phyloP scores from a whole-genome alignment of 1,140 invertebrate species.

The Drosophila rhopaloa region DNA sequence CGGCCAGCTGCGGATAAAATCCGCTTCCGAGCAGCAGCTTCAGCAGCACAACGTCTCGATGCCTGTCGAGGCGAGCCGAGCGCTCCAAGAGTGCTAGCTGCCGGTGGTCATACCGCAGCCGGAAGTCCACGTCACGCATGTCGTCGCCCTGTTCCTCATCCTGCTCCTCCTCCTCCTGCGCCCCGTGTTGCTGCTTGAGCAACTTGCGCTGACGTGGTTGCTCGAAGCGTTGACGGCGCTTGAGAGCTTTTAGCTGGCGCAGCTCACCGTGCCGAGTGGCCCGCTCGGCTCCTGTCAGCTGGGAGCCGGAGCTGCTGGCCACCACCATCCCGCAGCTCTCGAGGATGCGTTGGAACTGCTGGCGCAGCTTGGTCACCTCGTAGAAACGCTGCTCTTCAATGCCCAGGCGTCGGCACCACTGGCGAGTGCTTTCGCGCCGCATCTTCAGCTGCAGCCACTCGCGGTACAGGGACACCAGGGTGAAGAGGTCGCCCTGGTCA shows the following conservation, averaged over 20 bases:
- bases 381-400: slow-evolving; percentile 98
- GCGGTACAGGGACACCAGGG: slow-evolving; percentile 94
- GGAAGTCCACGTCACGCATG: slow-evolving; percentile 96
- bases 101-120: slow-evolving; percentile 90
- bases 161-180: slow-evolving; percentile 85
- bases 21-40: slow-evolving; percentile 96
- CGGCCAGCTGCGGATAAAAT: slow-evolving; percentile 96
- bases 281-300: slow-evolving; percentile 91
- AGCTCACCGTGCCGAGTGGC: slow-evolving; percentile 93
- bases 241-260: slow-evolving; percentile 92
- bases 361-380: slow-evolving; percentile 96
- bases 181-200: slow-evolving; percentile 85
- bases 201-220: slow-evolving; percentile 90
- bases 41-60: slow-evolving; percentile 93
- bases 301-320: slow-evolving; percentile 3
- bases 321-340: slow-evolving; percentile 89
- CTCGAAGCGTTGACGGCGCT: slow-evolving; percentile 87
- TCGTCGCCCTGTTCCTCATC: slow-evolving; percentile 87
- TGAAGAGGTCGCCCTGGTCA: slow-evolving; percentile 96
- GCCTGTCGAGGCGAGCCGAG: slow-evolving; percentile 88
- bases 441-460: slow-evolving; percentile 94
- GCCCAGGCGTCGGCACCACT: slow-evolving; percentile 95
- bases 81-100: slow-evolving; percentile 86
- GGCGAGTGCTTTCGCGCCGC: slow-evolving; percentile 85
- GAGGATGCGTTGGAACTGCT: slow-evolving; percentile 95